Base-by-base conservation (phyloP, 2,113 vertebrate species). In the Perca flavescens region DNA sequence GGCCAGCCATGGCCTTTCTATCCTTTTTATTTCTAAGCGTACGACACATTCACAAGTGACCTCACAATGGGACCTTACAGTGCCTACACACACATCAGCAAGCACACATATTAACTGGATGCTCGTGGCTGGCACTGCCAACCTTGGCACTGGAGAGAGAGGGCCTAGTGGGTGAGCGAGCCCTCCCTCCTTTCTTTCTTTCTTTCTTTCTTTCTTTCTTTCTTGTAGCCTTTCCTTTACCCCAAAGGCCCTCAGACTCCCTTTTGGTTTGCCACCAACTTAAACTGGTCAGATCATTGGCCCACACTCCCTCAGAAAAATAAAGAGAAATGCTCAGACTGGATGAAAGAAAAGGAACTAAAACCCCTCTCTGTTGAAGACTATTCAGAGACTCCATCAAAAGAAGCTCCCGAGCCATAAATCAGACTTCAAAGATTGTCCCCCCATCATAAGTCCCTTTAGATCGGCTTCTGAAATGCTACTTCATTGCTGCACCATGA, bases 121-220 rank as follows among this genome's bases (percentile, higher is more conserved):
- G 65, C 86, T 83, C 83, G 92, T 89, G 92, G 91, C 92, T 94
- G 94, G 93, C 91, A 92, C 91, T 86, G 85, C 91, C 91, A 92
- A 91, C 77, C 85, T 84, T 92, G 86, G 89, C 80, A 82, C 73
- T 64, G 79, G 74, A 70, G 28, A 77, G 85, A 82, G 46, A 76
- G 72, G 47, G 60, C 76, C 66, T 53, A 28, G 84, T 87, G 90
- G 91, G 86, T 85, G 85, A 89, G 83, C 67, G 22, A 57, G 65
- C 25, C 54, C 52, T 57, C 76, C 63, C 47, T 61, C 71, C 57
- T 12, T 25, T 6, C 34, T 1, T 34, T 34, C 31, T 34, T 34
- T 31, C 31, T 1, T 34, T 34, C 31, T 34, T 34, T 31, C 31
- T 31, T 31, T 34, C 34, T 34, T 34, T 34, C 34, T 34, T 34